Conservation (phyloP, 2,113 vertebrate species). For the Thamnaconus septentrionalis region DNA sequence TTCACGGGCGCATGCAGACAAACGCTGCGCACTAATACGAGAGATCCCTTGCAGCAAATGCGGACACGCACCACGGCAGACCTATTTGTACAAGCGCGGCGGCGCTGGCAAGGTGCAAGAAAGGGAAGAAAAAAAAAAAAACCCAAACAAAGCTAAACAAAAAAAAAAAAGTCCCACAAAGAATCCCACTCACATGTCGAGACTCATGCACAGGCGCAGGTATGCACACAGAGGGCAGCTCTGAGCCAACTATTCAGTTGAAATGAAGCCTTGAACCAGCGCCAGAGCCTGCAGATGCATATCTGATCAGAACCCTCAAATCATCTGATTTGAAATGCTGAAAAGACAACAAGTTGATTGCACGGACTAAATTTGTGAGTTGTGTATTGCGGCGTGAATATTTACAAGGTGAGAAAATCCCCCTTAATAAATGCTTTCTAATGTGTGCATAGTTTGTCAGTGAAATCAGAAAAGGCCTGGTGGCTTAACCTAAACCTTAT, state of each 20-base stretch:
- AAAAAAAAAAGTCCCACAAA: constrained; percentile 7
- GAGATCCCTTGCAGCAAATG: constrained; percentile 1
- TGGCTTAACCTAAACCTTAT: too few species aligned
- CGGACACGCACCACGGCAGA: neutral
- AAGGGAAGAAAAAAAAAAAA: neutral
- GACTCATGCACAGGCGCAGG: constrained; percentile 54
- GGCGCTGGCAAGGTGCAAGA: constrained; percentile 9
- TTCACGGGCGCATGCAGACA: constrained; percentile 1
- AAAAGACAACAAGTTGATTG: neutral
- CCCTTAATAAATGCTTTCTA: too few species aligned
- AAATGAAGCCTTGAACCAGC: constrained; percentile 46
- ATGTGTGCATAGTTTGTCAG: too few species aligned
- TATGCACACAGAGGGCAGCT: constrained; percentile 66
- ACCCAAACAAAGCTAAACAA: neutral
- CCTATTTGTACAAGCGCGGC: neutral
- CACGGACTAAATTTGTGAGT: too few species aligned
- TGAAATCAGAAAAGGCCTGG: too few species aligned
- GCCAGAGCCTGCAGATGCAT: constrained; percentile 58
- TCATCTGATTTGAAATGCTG: constrained; percentile 51
- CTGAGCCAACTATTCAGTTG: constrained; percentile 60
- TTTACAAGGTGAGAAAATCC: too few species aligned
- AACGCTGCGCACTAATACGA: constrained; percentile 6
- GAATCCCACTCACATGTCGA: constrained; percentile 19
- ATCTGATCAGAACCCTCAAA: constrained; percentile 56
- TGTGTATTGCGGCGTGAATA: too few species aligned